Percentiles rank a stretch among this genome's conserved stretches.
Conservation (phyloP, 2,113 vertebrate species). For the Bungarus multicinctus region DNA sequence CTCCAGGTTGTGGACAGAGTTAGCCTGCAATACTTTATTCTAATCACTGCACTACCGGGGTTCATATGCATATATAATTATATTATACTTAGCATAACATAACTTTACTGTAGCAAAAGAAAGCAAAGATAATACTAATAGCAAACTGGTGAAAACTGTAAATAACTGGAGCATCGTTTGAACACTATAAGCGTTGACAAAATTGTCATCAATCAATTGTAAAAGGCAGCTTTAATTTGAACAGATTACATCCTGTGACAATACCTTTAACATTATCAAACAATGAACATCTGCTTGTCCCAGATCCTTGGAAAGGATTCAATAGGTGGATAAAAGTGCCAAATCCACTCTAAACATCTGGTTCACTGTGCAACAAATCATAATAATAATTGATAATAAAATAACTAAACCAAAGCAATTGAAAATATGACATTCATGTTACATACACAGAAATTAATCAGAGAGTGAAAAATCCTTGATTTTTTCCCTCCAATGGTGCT, state of each 20-base stretch:
- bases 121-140: background rate
- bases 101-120: background rate
- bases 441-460: background rate
- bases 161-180: background rate
- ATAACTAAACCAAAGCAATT: background rate
- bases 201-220: background rate
- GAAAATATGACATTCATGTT: background rate
- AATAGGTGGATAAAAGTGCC: background rate
- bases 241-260: background rate
- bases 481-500: background rate
- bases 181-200: background rate
- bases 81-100: background rate
- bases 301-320: background rate
- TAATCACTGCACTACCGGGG: background rate
- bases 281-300: background rate
- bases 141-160: background rate
- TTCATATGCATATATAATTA: background rate
- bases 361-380: background rate
- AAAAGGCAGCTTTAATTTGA: background rate
- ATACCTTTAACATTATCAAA: background rate
- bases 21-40: background rate
- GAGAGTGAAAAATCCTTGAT: background rate
- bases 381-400: background rate
- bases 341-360: background rate
- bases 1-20: background rate